Conservation (phyloP, 2,113 vertebrate genomes). For the Siniperca knerii region DNA sequence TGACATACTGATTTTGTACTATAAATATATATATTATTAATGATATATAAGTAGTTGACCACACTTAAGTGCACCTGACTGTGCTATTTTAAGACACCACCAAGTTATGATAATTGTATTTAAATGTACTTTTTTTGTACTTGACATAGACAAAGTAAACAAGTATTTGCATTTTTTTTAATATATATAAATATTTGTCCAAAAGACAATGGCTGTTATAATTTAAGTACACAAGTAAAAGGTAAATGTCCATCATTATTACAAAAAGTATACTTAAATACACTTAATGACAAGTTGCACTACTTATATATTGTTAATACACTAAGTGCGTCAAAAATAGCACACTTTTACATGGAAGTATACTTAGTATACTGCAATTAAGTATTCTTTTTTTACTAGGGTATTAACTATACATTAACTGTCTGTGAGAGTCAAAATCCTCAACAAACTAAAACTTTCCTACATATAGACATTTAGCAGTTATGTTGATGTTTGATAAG, state of each 20-base stretch:
- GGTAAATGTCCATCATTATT: background rate
- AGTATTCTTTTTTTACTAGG: background rate
- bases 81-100: too few species aligned
- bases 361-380: background rate
- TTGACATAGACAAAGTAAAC: background rate
- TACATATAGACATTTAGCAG: conserved; percentile 34
- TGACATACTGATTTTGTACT: background rate
- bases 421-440: background rate
- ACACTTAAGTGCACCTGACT: background rate
- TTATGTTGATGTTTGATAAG: background rate
- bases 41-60: background rate
- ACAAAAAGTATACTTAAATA: background rate
- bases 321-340: background rate
- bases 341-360: background rate
- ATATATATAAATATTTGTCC: background rate
- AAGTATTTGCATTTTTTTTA: background rate
- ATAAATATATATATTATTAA: background rate
- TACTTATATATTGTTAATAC: background rate
- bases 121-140: background rate
- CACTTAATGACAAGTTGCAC: background rate
- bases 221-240: background rate
- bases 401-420: background rate
- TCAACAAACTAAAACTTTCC: conserved; percentile 4
- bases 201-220: background rate
- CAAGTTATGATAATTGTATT: background rate